These are phyloP conservation scores for Choloepus didactylus DNA, from an alignment of 2,797 vertebrate species.

Conservation along the genomic window DNA sequence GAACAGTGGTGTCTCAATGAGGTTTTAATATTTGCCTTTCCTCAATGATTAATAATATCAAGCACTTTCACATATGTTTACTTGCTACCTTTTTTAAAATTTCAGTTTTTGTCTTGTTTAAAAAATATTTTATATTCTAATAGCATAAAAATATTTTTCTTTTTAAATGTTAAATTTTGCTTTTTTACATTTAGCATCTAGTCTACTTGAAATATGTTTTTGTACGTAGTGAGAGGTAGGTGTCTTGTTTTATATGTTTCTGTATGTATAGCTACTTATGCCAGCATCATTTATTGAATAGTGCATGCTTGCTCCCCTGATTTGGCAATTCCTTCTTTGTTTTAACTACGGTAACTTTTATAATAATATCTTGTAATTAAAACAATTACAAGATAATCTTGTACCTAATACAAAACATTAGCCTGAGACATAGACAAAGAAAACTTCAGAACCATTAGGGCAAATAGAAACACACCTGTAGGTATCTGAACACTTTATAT, in stretches of 20 bases:
- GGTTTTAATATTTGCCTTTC: neutral
- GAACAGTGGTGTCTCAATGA: neutral
- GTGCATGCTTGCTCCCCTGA: neutral
- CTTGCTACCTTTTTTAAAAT: neutral
- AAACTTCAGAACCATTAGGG: neutral
- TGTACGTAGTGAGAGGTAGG: neutral
- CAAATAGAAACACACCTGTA: neutral
- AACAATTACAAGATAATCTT: neutral
- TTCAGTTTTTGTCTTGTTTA: constrained; percentile 22
- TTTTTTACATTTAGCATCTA: neutral
- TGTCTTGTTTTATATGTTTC: neutral
- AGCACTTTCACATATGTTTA: neutral
- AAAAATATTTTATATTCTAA: constrained; percentile 7
- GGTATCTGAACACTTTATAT: neutral
- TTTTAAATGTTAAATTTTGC: constrained; percentile 32
- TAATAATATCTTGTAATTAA: neutral
- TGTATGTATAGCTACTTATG: neutral
- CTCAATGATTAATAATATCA: neutral
- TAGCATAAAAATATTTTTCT: neutral
- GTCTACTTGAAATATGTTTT: neutral
- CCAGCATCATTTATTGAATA: neutral
- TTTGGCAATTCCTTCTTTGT: neutral
- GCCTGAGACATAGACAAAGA: neutral
- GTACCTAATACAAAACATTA: no score
- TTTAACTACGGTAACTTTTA: constrained; percentile 21